Evolutionary conservation across 2,888 invertebrate species (phyloP), one percentile per base, ranked within the genome.

Genomic region (Cetonia aurata): DNA sequence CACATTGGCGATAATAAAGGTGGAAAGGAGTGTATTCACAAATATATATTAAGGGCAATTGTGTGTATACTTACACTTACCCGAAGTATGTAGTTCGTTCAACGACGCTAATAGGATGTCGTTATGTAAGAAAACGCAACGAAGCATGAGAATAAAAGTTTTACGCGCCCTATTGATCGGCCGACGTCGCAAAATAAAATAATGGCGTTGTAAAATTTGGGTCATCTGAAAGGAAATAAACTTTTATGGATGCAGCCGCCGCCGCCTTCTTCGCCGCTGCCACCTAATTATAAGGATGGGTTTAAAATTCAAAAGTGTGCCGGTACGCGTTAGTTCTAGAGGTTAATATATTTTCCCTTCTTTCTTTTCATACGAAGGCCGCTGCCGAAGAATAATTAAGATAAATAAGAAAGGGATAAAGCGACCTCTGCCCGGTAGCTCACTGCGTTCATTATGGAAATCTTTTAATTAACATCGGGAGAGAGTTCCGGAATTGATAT

Each of bases 391-490:
- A 70, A 75, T 73, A 76, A 75, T 76, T 75, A 73, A 75, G 76
- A 76, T 75, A 74, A 76, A 76, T 74, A 74, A 70, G 72, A 72
- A 73, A 72, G 42, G 75, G 74, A 76, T 75, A 74, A 75, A 73
- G 70, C 72, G 72, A 66, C 71, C 71, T 72, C 72, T 71, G 73
- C 71, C 72, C 71, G 71, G 44, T 71, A 73, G 74, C 71, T 70
- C 69, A 71, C 73, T 46, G 71, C 74, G 76, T 74, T 76, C 75
- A 76, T 76, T 76, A 76, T 71, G 59, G 69, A 67, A 65, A 69
- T 65, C 68, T 69, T 73, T 73, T 73, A 76, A 73, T 73, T 74
- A 75, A 75, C 75, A 75, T 74, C 72, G 69, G 6, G 37, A 37
- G 73, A 74, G 72, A 75, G 68, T 73, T 72, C 73, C 66, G 9